Evolutionary conservation across 2,888 invertebrate species (phyloP).

Genomic region (Hipparchia semele): DNA sequence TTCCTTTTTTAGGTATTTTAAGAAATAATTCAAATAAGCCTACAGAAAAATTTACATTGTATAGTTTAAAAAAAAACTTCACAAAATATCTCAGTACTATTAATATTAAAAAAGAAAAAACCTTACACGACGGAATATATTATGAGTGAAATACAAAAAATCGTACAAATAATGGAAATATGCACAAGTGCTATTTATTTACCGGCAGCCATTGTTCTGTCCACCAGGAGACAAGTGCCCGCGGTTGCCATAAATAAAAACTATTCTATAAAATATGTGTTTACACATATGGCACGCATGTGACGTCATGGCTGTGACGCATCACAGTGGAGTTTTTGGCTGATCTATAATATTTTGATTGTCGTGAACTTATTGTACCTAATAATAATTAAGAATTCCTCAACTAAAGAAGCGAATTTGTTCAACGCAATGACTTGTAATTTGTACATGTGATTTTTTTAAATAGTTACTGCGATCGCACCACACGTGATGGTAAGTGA

Average conservation of each 20-base stretch:
- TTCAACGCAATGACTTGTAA: too few species aligned
- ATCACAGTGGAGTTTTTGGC: neutral
- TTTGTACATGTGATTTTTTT: too few species aligned
- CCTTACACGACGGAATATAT: neutral
- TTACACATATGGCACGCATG: constrained; percentile 12
- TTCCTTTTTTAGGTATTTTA: neutral
- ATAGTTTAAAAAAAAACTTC: neutral
- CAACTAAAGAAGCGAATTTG: too few species aligned
- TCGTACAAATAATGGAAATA: constrained; percentile 16
- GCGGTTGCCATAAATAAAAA: constrained; percentile 18
- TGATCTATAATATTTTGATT: neutral
- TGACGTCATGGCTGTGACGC: constrained; percentile 2
- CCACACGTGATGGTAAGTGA: too few species aligned
- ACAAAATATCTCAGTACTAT: neutral
- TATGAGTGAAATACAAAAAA: constrained; percentile 7
- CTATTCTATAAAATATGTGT: constrained; percentile 12
- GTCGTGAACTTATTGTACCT: neutral
- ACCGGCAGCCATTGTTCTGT: constrained; percentile 16
- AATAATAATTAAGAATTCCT: too few species aligned
- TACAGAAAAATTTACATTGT: neutral
- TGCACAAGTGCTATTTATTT: constrained; percentile 23
- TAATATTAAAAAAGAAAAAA: neutral
- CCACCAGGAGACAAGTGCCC: too few species aligned
- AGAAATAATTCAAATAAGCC: neutral
- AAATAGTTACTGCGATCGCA: too few species aligned